Conservation (phyloP, 2,888 invertebrate species). For the Acheta domesticus region DNA sequence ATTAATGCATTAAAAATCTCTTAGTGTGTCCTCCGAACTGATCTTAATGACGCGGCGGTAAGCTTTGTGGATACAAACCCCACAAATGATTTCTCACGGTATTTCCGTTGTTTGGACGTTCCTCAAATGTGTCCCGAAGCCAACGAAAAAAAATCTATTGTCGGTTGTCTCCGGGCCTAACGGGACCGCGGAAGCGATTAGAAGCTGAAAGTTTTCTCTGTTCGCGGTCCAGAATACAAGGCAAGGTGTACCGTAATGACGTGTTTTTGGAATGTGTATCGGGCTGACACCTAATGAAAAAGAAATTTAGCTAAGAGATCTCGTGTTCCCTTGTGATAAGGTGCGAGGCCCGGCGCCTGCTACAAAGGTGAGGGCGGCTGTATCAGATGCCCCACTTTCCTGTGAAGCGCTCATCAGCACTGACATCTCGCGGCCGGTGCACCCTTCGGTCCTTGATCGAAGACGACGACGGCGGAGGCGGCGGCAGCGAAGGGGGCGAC, state of each 20-base stretch:
- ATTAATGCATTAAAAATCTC: constrained; percentile 10
- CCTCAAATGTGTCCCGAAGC: constrained; percentile 18
- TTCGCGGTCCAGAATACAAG: neutral
- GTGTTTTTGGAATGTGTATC: neutral
- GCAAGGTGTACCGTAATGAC: constrained; percentile 8
- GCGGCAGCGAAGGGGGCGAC: neutral
- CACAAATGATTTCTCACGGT: constrained; percentile 1
- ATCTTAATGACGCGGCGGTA: constrained; percentile 18
- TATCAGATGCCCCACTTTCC: constrained; percentile 18
- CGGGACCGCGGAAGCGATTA: constrained; percentile 9
- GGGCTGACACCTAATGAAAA: constrained; percentile 7
- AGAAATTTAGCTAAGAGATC: constrained; percentile 18
- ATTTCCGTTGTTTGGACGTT: neutral
- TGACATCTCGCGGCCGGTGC: neutral
- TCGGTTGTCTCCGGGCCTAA: neutral
- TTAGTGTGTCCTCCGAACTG: neutral
- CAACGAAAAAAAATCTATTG: neutral
- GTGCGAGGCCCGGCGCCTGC: neutral
- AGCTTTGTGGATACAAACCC: neutral
- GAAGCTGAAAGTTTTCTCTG: neutral
- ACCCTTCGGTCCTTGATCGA: neutral
- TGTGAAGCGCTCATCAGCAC: neutral
- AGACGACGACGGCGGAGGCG: neutral
- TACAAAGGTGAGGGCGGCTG: neutral
- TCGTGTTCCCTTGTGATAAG: neutral